Percentiles rank a stretch among this genome's conserved stretches.
Evolutionary conservation across 2,888 invertebrate genomes (phyloP).

Genomic region (Himalopsyche japonica): DNA sequence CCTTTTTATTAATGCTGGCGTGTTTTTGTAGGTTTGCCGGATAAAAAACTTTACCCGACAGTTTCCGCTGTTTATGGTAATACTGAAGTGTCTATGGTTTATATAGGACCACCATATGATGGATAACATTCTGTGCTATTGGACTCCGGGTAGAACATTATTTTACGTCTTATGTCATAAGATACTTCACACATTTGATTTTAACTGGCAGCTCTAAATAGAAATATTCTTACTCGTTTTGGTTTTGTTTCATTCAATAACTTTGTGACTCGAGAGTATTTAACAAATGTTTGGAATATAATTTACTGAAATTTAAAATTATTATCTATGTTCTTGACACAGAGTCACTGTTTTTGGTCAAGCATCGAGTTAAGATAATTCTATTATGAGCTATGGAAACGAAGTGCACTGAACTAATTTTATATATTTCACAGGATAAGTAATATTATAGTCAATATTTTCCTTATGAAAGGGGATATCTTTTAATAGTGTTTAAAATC

Average conservation of each 20-base stretch:
- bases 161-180: background rate
- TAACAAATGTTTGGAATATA: too few relatives aligned
- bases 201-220: background rate
- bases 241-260: too few relatives aligned
- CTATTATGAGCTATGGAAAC: background rate
- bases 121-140: conserved; percentile 65
- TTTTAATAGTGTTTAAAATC: background rate
- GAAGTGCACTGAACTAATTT: background rate
- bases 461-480: background rate
- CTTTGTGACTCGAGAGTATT: too few relatives aligned
- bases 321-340: too few relatives aligned
- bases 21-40: conserved; percentile 75
- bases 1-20: too few relatives aligned
- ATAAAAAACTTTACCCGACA: conserved; percentile 90
- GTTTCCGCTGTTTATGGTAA: conserved; percentile 99
- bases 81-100: conserved; percentile 99
- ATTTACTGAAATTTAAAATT: too few relatives aligned
- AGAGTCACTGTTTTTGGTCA: background rate
- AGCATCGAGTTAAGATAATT: background rate
- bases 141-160: background rate
- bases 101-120: conserved; percentile 94
- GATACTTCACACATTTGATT: background rate
- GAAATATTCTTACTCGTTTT: background rate
- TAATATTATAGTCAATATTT: background rate
- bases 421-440: background rate